A percentile compares a stretch with the other conserved stretches of the same genome.
Conservation (phyloP, 1,140 invertebrate genomes). For the Melitaea cinxia region DNA sequence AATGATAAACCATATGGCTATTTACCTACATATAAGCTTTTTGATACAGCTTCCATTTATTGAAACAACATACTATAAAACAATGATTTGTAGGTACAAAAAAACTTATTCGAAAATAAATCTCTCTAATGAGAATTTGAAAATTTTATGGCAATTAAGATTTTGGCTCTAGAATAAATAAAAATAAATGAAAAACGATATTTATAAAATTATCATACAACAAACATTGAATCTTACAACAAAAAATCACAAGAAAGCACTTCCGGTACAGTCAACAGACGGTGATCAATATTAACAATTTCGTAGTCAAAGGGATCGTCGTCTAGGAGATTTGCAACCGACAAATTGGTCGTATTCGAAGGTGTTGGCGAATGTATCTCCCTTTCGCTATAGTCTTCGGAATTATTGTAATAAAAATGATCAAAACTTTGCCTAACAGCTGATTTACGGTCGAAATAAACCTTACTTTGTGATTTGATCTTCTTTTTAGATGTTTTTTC, state of each 20-base stretch:
- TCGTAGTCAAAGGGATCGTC: conserved; percentile 72
- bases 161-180: too few relatives aligned
- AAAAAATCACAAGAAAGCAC: conserved; percentile 41
- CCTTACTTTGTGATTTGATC: conserved; percentile 41
- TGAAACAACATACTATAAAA: too few relatives aligned
- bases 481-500: conserved; percentile 27
- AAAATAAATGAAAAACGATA: not conserved
- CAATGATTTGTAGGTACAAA: too few relatives aligned
- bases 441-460: conserved; percentile 48
- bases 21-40: too few relatives aligned
- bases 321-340: conserved; percentile 45
- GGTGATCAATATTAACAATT: conserved; percentile 67
- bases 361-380: conserved; percentile 29
- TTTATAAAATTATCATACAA: not conserved
- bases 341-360: conserved; percentile 23
- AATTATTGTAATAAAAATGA: conserved; percentile 39
- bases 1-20: not conserved
- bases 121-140: too few relatives aligned
- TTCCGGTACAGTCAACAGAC: conserved; percentile 49
- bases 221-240: conserved; percentile 43
- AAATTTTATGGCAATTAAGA: too few relatives aligned
- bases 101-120: too few relatives aligned
- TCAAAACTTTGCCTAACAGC: conserved; percentile 37
- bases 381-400: conserved; percentile 57
- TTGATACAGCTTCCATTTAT: too few relatives aligned